A percentile compares a stretch with the other conserved stretches of the same genome.
Conservation (phyloP, 2,888 invertebrate species). For the Mesochorus sp. region DNA sequence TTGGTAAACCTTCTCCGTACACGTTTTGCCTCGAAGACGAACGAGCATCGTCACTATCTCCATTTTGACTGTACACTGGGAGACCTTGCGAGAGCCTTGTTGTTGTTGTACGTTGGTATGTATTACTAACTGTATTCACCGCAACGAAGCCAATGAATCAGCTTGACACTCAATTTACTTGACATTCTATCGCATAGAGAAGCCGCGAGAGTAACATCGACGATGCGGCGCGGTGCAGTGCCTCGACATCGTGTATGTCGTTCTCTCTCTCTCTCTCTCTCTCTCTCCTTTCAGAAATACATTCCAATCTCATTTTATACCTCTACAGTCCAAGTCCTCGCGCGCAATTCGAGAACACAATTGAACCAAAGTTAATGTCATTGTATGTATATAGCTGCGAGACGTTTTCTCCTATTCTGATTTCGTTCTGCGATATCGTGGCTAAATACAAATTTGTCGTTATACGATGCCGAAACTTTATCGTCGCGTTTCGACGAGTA, state of each 20-base stretch:
- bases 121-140: constrained; percentile 46
- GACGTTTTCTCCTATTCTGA: too few relatives aligned
- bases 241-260: constrained; percentile 3
- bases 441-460: neutral
- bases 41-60: constrained; percentile 43
- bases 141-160: constrained; percentile 52
- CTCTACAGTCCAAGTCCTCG: neutral
- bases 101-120: constrained; percentile 15
- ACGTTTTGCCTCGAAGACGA: constrained; percentile 23
- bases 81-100: neutral
- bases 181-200: constrained; percentile 38
- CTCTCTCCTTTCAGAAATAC: constrained; percentile 7
- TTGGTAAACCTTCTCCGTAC: constrained; percentile 32
- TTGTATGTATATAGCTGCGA: too few relatives aligned
- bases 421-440: too few relatives aligned
- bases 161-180: constrained; percentile 58
- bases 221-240: neutral
- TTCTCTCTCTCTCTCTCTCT: neutral
- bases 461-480: neutral
- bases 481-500: neutral
- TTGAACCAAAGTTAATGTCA: neutral
- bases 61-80: constrained; percentile 13
- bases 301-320: constrained; percentile 31
- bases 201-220: neutral
- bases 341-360: neutral